Base-by-base conservation (phyloP, 2,797 vertebrate genomes). In the Malacoraja senta region DNA sequence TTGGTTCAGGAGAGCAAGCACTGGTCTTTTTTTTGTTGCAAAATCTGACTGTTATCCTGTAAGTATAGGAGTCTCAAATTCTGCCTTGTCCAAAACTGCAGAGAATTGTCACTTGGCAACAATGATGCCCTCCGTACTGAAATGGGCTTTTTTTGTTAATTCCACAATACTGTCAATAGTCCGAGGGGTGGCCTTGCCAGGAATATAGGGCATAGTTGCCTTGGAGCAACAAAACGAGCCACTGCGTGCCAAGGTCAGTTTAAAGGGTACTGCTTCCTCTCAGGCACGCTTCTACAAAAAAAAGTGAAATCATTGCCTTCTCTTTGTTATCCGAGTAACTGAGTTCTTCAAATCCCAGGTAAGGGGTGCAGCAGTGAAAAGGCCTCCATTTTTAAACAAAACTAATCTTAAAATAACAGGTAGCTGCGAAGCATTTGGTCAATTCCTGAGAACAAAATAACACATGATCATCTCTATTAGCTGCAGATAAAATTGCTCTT, bases 91-190 rank as follows among this genome's bases (percentile, higher is more conserved):
- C 68, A 91, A 92, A 10, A n/a, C 38, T 24, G 19, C 65, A 68
- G 32, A 68, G 32, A 91, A 38, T 74, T 24, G 90, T 92, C 44
- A 72, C 90, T 76, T 92, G 12, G 90, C 35, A 92, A 92, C 71
- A 76, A 17, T 8, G 32, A 44, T 8, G 35, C 19, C 15, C 90
- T 72, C 19, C 13, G 17, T 10, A 38, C 35, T 53, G 71, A n/a
- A 91, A 44, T 32, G 90, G 12, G 26, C 38, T 71, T 68, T 71
- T 32, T 15, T 21, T 76, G 71, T 38, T 53, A 92, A 92, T 53
- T 92, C 71, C 90, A 74, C 71, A 92, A 76, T 44, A 21, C 38
- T 29, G 90, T 91, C 68, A 72, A 38, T 32, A 24, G 32, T 91
- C 88, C 68, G 24, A 44, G 15, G 26, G 26, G 71, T 26, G 26